Percentiles rank a stretch among this genome's conserved stretches.
These are phyloP conservation scores for Torymus auratus DNA, from an alignment of 2,888 invertebrate genomes.

Conservation along the genomic window DNA sequence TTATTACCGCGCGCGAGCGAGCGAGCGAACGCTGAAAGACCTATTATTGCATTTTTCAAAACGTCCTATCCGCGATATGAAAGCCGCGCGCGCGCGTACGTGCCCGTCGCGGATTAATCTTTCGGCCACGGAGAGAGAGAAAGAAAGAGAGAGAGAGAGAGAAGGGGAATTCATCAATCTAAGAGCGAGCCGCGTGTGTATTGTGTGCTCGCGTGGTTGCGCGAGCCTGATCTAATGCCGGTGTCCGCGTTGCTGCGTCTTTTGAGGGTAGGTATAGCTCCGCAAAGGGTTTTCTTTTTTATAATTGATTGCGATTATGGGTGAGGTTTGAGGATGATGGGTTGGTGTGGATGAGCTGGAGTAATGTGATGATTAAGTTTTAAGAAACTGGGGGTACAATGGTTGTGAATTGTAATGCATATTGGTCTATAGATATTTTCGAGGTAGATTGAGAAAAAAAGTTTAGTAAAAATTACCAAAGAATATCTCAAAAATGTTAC, in stretches of 20 bases:
- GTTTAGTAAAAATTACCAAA: no score
- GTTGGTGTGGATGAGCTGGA: no score
- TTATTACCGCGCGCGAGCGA: conserved; percentile 71
- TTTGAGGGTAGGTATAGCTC: neutral
- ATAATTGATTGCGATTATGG: no score
- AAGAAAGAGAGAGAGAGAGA: conserved; percentile 13
- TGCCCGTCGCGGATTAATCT: conserved; percentile 53
- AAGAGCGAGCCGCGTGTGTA: conserved; percentile 10
- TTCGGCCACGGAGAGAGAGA: conserved; percentile 45
- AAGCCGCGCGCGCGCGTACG: conserved; percentile 45
- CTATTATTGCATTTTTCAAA: conserved; percentile 76
- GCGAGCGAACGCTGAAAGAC: conserved; percentile 65
- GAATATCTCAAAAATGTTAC: no score
- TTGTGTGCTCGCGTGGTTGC: neutral
- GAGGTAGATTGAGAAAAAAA: no score
- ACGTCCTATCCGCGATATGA: conserved; percentile 55
- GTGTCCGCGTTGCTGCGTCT: neutral
- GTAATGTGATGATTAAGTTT: no score
- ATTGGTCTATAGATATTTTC: no score
- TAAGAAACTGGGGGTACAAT: no score
- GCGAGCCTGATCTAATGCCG: neutral
- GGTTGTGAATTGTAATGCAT: no score
- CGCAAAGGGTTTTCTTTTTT: no score
- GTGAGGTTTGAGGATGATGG: no score
- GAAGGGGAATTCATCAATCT: conserved; percentile 51